Conservation (phyloP, 2,888 invertebrate species). For the Stegophylla sp. region DNA sequence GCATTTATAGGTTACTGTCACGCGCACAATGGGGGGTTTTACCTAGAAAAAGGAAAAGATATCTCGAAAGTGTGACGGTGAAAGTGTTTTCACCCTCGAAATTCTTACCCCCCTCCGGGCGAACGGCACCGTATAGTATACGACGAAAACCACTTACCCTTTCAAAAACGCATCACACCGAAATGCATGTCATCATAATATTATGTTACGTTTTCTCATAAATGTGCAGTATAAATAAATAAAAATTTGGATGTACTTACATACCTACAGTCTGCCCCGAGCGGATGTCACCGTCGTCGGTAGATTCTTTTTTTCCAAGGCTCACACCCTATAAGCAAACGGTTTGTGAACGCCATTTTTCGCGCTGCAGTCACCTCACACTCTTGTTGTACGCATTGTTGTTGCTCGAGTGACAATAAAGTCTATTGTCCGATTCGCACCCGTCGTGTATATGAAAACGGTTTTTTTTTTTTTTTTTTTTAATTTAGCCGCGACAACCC, state of each 20-base stretch:
- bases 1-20: too few species aligned
- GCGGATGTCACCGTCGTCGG: background rate
- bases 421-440: background rate
- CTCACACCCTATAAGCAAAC: too few species aligned
- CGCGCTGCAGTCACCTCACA: background rate
- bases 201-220: too few species aligned
- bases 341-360: background rate
- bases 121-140: background rate
- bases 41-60: background rate
- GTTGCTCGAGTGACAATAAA: background rate
- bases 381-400: background rate
- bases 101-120: background rate
- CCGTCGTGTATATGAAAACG: background rate
- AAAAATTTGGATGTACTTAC: too few species aligned
- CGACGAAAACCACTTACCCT: slow-evolving; percentile 25
- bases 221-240: too few species aligned
- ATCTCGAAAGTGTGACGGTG: slow-evolving; percentile 1
- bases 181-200: too few species aligned
- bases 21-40: background rate
- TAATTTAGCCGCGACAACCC: background rate
- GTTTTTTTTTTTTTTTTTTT: background rate
- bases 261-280: too few species aligned
- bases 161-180: background rate
- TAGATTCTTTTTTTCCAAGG: background rate
- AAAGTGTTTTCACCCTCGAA: slow-evolving; percentile 46